Evolutionary conservation across 2,797 vertebrate genomes (phyloP).

Genomic region (Galaxias olidus): DNA sequence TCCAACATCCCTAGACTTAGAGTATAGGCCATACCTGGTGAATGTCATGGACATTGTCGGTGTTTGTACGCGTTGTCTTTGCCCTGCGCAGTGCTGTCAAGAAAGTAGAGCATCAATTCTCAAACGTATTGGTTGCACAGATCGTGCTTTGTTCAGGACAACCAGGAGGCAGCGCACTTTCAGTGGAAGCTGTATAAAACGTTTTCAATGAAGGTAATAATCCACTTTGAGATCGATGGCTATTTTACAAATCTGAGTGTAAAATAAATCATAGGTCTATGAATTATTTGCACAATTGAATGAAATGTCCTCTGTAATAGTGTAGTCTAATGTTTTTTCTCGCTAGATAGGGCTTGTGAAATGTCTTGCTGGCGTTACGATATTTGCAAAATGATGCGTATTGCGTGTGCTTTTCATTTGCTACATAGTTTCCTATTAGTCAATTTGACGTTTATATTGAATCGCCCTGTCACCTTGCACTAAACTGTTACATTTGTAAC

Average conservation of each 20-base stretch:
- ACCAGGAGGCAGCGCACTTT: background rate
- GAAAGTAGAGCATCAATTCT: no score
- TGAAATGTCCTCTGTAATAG: background rate
- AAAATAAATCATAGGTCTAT: background rate
- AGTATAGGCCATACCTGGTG: no score
- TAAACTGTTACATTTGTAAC: no score
- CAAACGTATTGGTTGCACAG: background rate
- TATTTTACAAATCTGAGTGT: no score
- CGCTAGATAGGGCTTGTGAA: constrained; percentile 1
- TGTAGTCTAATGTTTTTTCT: background rate
- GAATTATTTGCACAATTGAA: background rate
- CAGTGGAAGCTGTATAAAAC: background rate
- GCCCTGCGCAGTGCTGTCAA: no score
- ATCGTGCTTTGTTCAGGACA: background rate
- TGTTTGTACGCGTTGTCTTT: background rate
- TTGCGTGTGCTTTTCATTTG: background rate
- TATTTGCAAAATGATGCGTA: background rate
- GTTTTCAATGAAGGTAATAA: constrained; percentile 61
- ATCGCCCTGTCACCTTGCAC: no score
- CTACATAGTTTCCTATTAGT: background rate
- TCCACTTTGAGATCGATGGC: background rate
- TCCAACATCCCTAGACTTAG: no score
- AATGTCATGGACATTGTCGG: background rate
- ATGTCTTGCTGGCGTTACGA: constrained; percentile 4
- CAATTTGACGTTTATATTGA: no score